Evolutionary conservation across 1,140 invertebrate genomes (phyloP), one percentile per base, ranked within the genome.

Genomic region (Neodiprion lecontei): DNA sequence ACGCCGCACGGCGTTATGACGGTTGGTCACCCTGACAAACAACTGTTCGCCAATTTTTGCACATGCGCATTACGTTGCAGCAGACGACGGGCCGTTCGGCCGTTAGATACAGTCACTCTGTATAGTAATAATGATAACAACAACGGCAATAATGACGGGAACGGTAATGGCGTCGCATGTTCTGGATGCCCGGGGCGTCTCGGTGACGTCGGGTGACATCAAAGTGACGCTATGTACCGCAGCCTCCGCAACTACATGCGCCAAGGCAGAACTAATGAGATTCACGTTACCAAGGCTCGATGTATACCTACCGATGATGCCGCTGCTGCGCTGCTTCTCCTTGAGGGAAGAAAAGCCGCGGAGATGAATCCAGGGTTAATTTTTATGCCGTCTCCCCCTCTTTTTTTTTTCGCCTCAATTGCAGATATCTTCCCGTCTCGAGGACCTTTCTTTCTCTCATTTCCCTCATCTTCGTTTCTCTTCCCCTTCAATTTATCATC

Each of bases 261-360:
- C 76, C 84, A 80, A 80, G 79, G 81, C 81, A 86, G 80, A 81
- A 87, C 84, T 87, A 88, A 88, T 88, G 86, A 87, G 86, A 88
- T 88, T 88, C 87, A 88, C 86, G 87, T 87, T 86, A 85, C 83
- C 28, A 40, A 40, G 28, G 28, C 28, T 40, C 28, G 28, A 40
- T 40, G 28, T 40, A 40, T 40, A 40, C 28, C 28, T 40, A 40
- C 28, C 28, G 28, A 40, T 40, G 28, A 1, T 40, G 28, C 28
- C 28, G 28, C 28, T 40, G 28, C 28, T 40, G 28, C 5, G 28
- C 28, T 4, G 28, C 28, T 40, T 2, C 28, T 40, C 28, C 28
- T 40, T 40, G 28, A 40, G 28, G 5, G 28, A 40, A 40, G 28
- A 40, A 40, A 5, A 40, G 28, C 28, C 28, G 28, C 28, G 28